A percentile compares a stretch with the other conserved stretches of the same genome.
Conservation (phyloP, 2,113 vertebrate genomes). For the Neopipo cinnamomea region DNA sequence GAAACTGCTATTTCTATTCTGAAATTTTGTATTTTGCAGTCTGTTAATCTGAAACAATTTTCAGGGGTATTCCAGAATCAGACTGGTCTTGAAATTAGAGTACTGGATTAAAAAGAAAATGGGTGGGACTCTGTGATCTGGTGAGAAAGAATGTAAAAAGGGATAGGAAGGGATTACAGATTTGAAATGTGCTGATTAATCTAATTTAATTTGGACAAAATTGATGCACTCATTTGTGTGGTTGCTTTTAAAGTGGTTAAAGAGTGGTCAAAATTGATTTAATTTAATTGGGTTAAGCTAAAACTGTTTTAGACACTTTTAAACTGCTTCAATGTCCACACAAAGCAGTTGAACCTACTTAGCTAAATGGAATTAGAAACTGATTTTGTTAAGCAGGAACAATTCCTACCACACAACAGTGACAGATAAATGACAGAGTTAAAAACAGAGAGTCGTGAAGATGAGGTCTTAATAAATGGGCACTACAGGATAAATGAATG, state of each 20-base stretch:
- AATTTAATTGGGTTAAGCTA: constrained; percentile 50
- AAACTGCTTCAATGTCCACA: constrained; percentile 44
- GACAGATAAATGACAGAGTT: constrained; percentile 32
- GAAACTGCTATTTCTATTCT: not conserved
- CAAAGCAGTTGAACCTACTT: constrained; percentile 50
- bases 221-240: constrained; percentile 36
- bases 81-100: not conserved
- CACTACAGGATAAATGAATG: constrained; percentile 13
- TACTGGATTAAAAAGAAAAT: not conserved
- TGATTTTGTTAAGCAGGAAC: constrained; percentile 49
- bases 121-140: not conserved
- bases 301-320: constrained; percentile 58
- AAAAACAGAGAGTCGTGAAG: constrained; percentile 24
- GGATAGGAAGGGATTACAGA: not conserved
- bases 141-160: not conserved
- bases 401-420: constrained; percentile 19
- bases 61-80: not conserved
- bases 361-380: constrained; percentile 55
- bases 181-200: constrained; percentile 39
- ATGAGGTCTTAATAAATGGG: constrained; percentile 44
- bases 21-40: not conserved
- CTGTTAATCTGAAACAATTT: not conserved
- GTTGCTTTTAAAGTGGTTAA: constrained; percentile 49
- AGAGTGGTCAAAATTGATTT: constrained; percentile 55
- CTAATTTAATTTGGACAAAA: constrained; percentile 54